phyloP scores from a whole-genome alignment of 1,140 invertebrate species.

The Zaprionus ghesquierei region DNA sequence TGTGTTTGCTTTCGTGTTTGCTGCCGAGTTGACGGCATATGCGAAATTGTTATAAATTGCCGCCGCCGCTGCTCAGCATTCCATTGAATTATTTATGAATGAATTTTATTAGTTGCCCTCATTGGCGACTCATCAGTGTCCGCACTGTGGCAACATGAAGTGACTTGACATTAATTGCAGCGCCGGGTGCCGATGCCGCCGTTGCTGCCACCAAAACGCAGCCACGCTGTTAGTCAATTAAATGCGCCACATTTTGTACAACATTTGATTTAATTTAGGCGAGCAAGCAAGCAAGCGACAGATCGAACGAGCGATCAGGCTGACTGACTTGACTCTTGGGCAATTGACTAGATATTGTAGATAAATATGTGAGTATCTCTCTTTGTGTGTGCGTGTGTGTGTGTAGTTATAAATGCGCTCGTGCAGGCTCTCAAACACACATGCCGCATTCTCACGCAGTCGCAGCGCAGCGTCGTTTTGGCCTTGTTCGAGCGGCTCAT shows the following conservation, averaged over 20 bases:
- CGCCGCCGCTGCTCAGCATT: conserved; percentile 33
- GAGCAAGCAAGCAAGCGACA: no score
- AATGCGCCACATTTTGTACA: conserved; percentile 70
- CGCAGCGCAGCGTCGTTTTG: not conserved
- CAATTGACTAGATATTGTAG: conserved; percentile 23
- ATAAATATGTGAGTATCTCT: conserved; percentile 1
- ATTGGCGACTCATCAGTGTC: conserved; percentile 78
- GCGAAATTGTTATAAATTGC: conserved; percentile 79
- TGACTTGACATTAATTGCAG: conserved; percentile 56
- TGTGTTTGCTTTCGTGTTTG: not conserved
- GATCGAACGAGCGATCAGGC: not conserved
- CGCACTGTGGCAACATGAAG: conserved; percentile 60
- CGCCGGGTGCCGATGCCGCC: not conserved
- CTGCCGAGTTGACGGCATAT: conserved; percentile 51
- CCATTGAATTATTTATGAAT: conserved; percentile 80
- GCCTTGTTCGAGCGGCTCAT: conserved; percentile 66
- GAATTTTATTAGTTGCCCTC: conserved; percentile 80
- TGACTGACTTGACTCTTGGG: conserved; percentile 16
- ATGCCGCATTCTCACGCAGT: conserved; percentile 67
- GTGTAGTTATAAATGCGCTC: conserved; percentile 26
- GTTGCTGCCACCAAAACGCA: conserved; percentile 15
- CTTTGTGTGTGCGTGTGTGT: not conserved
- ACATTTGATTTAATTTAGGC: conserved; percentile 68
- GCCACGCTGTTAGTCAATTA: conserved; percentile 65
- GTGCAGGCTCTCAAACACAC: conserved; percentile 32